Base-by-base conservation (phyloP, 2,113 vertebrate genomes). In the Osmerus mordax region DNA sequence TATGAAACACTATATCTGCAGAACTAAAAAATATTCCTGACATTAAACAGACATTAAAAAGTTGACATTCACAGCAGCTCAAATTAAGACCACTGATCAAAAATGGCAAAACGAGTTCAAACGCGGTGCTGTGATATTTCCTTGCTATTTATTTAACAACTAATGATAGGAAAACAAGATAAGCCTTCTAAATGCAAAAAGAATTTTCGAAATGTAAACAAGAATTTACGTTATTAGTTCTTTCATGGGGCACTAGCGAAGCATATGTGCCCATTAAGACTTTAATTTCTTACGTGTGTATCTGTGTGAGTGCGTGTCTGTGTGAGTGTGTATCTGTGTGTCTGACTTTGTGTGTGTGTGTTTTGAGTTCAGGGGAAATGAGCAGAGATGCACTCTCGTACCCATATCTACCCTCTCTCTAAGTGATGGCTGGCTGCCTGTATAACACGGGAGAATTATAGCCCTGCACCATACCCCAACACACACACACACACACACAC, bases 391-490 rank as follows among this genome's bases (percentile, higher is more conserved):
- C 74, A 75, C 73, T 79, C 70, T 28, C 53, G 69, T 62, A 70
- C 55, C 80, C 76, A 73, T 76, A 72, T 81, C 72, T 69, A 59
- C 81, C 75, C 74, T 81, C 41, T 70, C 41, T 70, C 74, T 75
- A 73, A 81, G 67, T 79, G 83, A 81, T 71, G 67, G 67, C 81
- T 68, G 58, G 65, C 52, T 70, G 66, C 73, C 71, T 76, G 56
- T 59, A 72, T 83, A 72, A 75, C 58, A 75, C 59, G 66, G 15
- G 47, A 71, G 36, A 77, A 74, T 69, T 66, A 67, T 63, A 61
- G 65, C 68, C 73, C 70, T 66, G 41, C 69, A 25, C 69, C 67
- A 52, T 18, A 32, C 66, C 54, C 36, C 13, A 52, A 23, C 64
- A n/a, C 66, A 52, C 70, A 76, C 66, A 52, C 41, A 29, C 69